Evolutionary conservation across 2,888 invertebrate species (phyloP), one percentile per base, ranked within the genome.

Genomic region (Tigriopus californicus): DNA sequence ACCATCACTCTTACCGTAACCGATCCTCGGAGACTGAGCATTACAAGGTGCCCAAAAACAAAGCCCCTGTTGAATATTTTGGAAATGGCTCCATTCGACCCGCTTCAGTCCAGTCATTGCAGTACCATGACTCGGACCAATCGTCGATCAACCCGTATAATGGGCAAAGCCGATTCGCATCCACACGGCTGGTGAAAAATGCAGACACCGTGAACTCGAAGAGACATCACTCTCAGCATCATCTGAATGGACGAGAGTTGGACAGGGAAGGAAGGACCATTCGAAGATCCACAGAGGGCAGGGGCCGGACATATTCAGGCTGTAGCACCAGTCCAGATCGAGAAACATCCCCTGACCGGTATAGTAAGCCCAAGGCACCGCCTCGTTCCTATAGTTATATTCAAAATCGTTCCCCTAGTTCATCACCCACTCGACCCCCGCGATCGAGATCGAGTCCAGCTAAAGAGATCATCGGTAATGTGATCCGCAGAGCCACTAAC

Each of bases 31-130:
- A 49, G 12, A 40, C 24, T n/a, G 52, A 22, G 18, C 59, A 59
- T 20, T 59, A 59, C 52, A 59, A 59, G 20, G 52, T 59, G 33
- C 59, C 59, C 15, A 59, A 40, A 22, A 59, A 51, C 49, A 51
- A 41, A 20, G 40, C 52, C 8, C 49, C 33, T 33, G 33, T 33
- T 33, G 33, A 33, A 33, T 33, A 33, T 33, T 33, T 33, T 33
- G 33, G 33, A 33, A 33, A 33, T 33, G 33, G 33, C 33, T 33
- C 33, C 33, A 33, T 33, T 33, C 33, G 33, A 33, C 33, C 33
- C 33, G 33, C 33, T 33, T 33, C 33, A 33, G 33, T 33, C 33
- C 33, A 33, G 33, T 33, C 33, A 33, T 33, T 33, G 33, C 33
- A 33, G 33, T 52, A 52, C n/a, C 33, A 52, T 25, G 33, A 15